phyloP scores from a whole-genome alignment of 2,113 vertebrate genomes.

The Dendropsophus ebraccatus region DNA sequence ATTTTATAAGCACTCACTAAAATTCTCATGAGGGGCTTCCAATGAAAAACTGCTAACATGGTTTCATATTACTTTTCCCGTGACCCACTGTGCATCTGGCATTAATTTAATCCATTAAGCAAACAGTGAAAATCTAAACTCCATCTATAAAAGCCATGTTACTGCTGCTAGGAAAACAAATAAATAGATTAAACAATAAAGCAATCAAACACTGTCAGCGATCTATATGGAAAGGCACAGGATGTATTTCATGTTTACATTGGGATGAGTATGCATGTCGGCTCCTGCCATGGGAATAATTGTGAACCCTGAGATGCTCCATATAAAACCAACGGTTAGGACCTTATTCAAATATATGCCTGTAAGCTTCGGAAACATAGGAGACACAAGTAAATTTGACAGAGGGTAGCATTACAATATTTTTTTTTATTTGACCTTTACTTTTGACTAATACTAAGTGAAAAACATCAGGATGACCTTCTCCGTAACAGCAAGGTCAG shows the following conservation, averaged over 20 bases:
- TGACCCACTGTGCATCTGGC: conserved; percentile 31
- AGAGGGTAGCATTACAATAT: not conserved
- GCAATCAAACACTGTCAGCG: conserved; percentile 8
- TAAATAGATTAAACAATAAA: conserved; percentile 36
- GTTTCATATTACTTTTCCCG: conserved; percentile 41
- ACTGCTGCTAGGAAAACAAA: conserved; percentile 35
- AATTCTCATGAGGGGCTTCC: conserved; percentile 32
- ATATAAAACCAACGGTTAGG: no score
- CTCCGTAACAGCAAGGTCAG: not conserved
- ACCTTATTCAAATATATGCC: not conserved
- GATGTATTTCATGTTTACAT: conserved; percentile 7
- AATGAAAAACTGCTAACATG: conserved; percentile 33
- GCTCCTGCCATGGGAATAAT: conserved; percentile 6
- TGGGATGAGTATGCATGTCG: conserved; percentile 6
- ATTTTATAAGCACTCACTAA: conserved; percentile 29
- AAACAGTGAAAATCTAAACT: conserved; percentile 31
- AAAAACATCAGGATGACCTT: not conserved
- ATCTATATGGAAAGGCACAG: not conserved
- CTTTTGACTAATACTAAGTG: not conserved
- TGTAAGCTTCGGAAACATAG: not conserved
- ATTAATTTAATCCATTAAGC: conserved; percentile 28
- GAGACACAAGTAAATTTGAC: not conserved
- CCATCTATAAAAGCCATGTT: conserved; percentile 26
- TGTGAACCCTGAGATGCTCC: not conserved
- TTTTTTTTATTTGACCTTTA: not conserved